Conservation (phyloP, 2,888 invertebrate species). For the Branchellion lobata region DNA sequence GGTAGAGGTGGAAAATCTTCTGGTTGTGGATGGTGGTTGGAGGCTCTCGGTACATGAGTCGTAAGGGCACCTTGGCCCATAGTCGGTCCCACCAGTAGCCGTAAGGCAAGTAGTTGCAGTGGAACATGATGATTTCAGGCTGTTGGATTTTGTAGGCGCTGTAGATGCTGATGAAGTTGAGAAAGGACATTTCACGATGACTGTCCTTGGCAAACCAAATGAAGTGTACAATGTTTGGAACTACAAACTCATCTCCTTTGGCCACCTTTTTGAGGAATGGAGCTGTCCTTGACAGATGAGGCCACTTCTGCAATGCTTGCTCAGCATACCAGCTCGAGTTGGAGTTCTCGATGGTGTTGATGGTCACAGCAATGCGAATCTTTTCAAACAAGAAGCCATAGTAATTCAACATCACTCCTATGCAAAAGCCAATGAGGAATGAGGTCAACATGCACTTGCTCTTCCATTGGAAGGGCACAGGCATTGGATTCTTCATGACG, state of each 20-base stretch:
- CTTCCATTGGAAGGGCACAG: conserved; percentile 2
- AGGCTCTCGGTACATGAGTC: conserved; percentile 43
- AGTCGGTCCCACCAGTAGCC: conserved; percentile 52
- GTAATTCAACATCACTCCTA: conserved; percentile 49
- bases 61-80: conserved; percentile 46
- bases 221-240: conserved; percentile 53
- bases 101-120: conserved; percentile 50
- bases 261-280: conserved; percentile 16
- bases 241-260: conserved; percentile 34
- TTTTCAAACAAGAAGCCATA: conserved; percentile 50
- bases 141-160: conserved; percentile 51
- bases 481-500: not conserved
- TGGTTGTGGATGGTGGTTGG: conserved; percentile 45
- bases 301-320: conserved; percentile 13
- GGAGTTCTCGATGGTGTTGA: conserved; percentile 34
- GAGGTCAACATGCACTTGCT: conserved; percentile 9
- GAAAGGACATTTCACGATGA: conserved; percentile 46
- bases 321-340: conserved; percentile 15
- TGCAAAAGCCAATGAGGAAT: conserved; percentile 20
- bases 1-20: conserved; percentile 47
- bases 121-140: conserved; percentile 50
- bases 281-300: not conserved
- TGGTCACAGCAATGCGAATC: conserved; percentile 45
- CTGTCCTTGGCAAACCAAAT: conserved; percentile 49
- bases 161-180: conserved; percentile 51